Evolutionary conservation across 2,797 vertebrate genomes (phyloP).

Genomic region (Merluccius polli): DNA sequence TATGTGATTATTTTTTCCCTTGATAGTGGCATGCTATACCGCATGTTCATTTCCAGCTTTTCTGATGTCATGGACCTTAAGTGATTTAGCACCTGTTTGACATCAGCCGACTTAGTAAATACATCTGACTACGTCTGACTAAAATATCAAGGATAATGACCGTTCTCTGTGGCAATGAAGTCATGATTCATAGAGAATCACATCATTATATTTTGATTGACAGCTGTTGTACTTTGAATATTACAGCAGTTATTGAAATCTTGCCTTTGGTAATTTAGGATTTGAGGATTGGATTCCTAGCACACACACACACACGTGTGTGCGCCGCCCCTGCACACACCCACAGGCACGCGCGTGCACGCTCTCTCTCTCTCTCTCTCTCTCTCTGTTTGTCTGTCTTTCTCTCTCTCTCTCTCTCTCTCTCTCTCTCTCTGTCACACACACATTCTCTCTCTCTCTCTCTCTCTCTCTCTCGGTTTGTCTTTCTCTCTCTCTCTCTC

Average conservation of each 20-base stretch:
- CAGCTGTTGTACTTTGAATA: background rate
- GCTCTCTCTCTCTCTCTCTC: constrained; percentile 16
- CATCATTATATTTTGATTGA: background rate
- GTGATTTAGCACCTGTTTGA: constrained; percentile 63
- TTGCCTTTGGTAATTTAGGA: background rate
- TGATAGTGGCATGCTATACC: constrained; percentile 36
- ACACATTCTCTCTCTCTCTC: background rate
- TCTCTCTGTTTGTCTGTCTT: background rate
- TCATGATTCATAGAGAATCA: background rate
- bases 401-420: background rate
- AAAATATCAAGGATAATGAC: constrained; percentile 29
- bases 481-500: background rate
- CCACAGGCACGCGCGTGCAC: background rate
- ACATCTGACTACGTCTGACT: constrained; percentile 40
- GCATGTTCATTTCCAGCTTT: constrained; percentile 30
- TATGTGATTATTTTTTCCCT: constrained; percentile 12
- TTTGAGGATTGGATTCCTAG: background rate
- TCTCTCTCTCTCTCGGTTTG: no score
- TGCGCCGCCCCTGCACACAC: constrained; percentile 15
- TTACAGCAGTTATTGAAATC: background rate
- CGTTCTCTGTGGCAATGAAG: constrained; percentile 7
- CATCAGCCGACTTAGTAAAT: constrained; percentile 49
- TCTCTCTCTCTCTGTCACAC: constrained; percentile 1
- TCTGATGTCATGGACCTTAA: constrained; percentile 36
- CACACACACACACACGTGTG: constrained; percentile 17